Base-by-base conservation (phyloP, 2,797 vertebrate genomes). In the Echiichthys vipera region DNA sequence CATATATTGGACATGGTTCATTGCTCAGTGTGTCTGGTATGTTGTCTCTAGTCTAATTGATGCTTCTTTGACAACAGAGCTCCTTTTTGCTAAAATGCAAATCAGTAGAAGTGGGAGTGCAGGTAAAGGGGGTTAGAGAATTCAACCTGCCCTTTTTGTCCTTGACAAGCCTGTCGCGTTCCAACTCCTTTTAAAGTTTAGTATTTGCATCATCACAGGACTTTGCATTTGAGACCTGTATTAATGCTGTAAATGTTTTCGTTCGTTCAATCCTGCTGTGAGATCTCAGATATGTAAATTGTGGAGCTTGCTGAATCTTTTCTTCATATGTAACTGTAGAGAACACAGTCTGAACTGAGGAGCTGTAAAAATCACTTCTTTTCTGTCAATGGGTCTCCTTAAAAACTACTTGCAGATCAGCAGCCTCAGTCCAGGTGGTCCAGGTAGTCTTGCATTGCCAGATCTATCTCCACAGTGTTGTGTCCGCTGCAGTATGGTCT, bases 1-100 rank as follows among this genome's bases (percentile, higher is more conserved):
- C 53, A 46, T 4, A 9, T 25, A 9, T 24, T 54, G 15, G 30
- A 29, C 22, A 7, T 27, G 54, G 20, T 27, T 56, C 7, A 3
- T 3, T 9, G 4, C 17, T 32, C 22, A 36, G 29, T n/a, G 7
- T 43, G 5, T 27, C 32, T 43, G 4, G 22, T 58, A 49, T 65
- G 54, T 81, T 43, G 45, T 34, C 42, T 69, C 34, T 2, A 7
- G 40, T 34, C 2, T 59, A 34, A 57, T 51, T 61, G 32, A 43
- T 45, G 3, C 7, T 42, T 56, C 5, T 46, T 20, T 65, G 43
- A 55, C 18, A n/a, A n/a, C 0, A 7, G n/a, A 47, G 17, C 30
- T 51, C 25, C 20, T 17, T 10, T 11, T 56, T 61, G 36, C 65
- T 80, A 77, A 84, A 63, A 81, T 88, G 83, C 79, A 85, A 88